Base-by-base conservation (phyloP, 2,113 vertebrate genomes). In the Trinectes maculatus region DNA sequence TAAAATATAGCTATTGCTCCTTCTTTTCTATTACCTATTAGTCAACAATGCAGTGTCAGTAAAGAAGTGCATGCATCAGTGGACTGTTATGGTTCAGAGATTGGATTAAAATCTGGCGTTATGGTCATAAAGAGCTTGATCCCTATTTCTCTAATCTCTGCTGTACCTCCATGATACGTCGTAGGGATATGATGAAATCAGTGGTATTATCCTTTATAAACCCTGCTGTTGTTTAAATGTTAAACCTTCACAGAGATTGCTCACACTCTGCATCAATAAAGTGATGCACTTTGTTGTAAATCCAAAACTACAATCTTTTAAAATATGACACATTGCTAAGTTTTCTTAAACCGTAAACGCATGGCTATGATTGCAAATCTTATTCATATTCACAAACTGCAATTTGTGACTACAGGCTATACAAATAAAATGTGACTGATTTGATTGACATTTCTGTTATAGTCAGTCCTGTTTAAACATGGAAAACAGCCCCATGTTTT, bases 61-160 rank as follows among this genome's bases (percentile, higher is more conserved):
- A n/a, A n/a, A n/a, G n/a, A n/a, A n/a, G n/a, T n/a, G n/a, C n/a
- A n/a, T n/a, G n/a, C 80, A 66, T 63, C 51, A 29, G 22, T 25
- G 51, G 53, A 64, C 33, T 65, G 64, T 79, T 71, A 44, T 48
- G 42, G 7, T 51, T 43, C 56, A 71, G 33, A 80, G 79, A 86
- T 82, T 78, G 76, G 85, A 88, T 91, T 90, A 86, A 77, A 86
- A 79, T 79, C 70, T 63, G 68, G 40, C 71, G 66, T 43, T 31
- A 71, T 73, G 74, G 37, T 65, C 79, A 84, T 73, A 62, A 62
- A 83, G 46, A 82, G 79, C 48, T 74, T 64, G 84, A 39, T 69
- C 84, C 76, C 51, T 70, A 36, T 68, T 73, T 58, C 51, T 79
- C 11, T 86, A 88, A 89, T 89, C 86, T 77, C 39, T 18, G 25